phyloP scores from a whole-genome alignment of 2,888 invertebrate genomes.

The Folsomia candida region DNA sequence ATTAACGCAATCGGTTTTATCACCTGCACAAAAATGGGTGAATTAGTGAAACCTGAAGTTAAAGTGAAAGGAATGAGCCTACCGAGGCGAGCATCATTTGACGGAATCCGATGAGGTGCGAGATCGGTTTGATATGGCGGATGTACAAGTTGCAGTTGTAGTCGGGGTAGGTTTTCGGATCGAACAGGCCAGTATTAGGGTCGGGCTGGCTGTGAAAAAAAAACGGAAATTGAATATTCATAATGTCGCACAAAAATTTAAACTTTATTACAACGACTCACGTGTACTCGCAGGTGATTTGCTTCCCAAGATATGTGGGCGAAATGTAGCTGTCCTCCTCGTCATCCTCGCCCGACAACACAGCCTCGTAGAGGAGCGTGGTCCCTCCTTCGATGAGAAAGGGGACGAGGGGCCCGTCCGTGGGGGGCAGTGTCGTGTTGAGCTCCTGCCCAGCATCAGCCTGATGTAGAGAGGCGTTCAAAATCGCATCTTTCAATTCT shows the following conservation, averaged over 20 bases:
- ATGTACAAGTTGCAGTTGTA: conserved; percentile 36
- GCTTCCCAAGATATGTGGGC: conserved; percentile 25
- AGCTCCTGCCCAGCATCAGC: background rate
- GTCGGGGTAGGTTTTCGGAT: no score
- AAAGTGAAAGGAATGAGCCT: background rate
- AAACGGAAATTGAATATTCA: no score
- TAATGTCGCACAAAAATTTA: no score
- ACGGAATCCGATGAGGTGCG: conserved; percentile 34
- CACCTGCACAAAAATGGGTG: no score
- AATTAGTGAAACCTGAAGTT: no score
- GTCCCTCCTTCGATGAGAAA: conserved; percentile 31
- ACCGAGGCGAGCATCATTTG: conserved; percentile 28
- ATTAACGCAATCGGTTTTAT: background rate
- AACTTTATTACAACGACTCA: no score
- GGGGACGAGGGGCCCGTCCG: conserved; percentile 40
- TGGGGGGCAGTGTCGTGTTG: background rate
- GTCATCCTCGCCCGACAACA: conserved; percentile 21
- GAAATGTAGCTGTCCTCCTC: background rate
- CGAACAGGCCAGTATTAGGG: no score
- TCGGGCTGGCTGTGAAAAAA: no score
- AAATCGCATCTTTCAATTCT: no score
- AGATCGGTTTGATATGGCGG: conserved; percentile 35
- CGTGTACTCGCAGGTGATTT: conserved; percentile 25
- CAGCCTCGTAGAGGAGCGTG: conserved; percentile 32
- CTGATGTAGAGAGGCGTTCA: background rate